Evolutionary conservation across 2,113 vertebrate genomes (phyloP).

Genomic region (Danio rerio): GRCz12tu NC_133176.1:42308501-42309000

Average conservation of each 20-base stretch:
- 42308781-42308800: conserved; percentile 56
- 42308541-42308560: conserved; percentile 2
- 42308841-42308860: conserved; percentile 61
- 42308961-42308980: conserved; percentile 38
- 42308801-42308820: conserved; percentile 54
- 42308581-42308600: neutral
- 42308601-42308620: neutral
- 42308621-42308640: conserved; percentile 20
- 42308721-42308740: conserved; percentile 19
- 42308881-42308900: conserved; percentile 50
- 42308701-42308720: conserved; percentile 53
- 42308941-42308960: conserved; percentile 46
- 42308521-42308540: neutral
- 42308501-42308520: neutral
- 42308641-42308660: conserved; percentile 39
- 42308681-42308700: conserved; percentile 36
- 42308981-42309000: conserved; percentile 27
- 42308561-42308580: conserved; percentile 19
- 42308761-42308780: conserved; percentile 20
- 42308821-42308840: conserved; percentile 63
- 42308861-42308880: neutral
- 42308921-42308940: conserved; percentile 39
- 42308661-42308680: conserved; percentile 6
- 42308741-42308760: conserved; percentile 31
- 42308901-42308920: conserved; percentile 51